Percentiles rank a stretch among this genome's conserved stretches.
Conservation (phyloP, 2,888 invertebrate species). For the Volucella inanis region DNA sequence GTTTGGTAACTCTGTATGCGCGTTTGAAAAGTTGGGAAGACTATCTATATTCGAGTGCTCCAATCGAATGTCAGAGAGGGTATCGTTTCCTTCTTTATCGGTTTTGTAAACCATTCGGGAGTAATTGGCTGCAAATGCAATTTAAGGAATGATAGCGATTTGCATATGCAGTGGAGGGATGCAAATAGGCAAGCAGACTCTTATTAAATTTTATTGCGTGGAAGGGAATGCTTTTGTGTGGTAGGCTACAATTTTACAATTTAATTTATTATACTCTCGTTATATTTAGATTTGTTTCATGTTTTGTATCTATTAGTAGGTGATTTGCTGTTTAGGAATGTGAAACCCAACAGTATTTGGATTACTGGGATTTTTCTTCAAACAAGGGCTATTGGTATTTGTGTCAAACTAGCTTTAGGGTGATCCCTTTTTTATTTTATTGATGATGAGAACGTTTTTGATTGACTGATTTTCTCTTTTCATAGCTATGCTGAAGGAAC, state of each 20-base stretch:
- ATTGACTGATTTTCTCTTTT: no score
- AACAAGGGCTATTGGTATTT: no score
- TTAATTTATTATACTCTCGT: conserved; percentile 63
- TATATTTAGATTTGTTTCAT: conserved; percentile 44
- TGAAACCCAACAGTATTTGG: no score
- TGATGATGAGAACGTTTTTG: no score
- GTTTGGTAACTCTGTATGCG: conserved; percentile 2
- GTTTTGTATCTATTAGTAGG: conserved; percentile 30
- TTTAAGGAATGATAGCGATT: conserved; percentile 53
- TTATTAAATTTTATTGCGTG: conserved; percentile 58
- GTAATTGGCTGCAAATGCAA: conserved; percentile 71
- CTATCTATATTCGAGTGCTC: neutral
- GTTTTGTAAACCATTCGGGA: conserved; percentile 41
- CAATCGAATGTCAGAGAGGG: conserved; percentile 17
- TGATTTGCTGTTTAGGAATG: neutral
- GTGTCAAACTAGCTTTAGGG: no score
- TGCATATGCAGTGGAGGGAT: conserved; percentile 40
- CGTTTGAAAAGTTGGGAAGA: neutral
- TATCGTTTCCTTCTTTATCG: conserved; percentile 27
- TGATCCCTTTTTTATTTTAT: no score
- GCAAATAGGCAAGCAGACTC: conserved; percentile 19
- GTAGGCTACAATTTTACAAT: conserved; percentile 41
- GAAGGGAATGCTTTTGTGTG: conserved; percentile 37
- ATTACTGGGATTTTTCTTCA: no score
- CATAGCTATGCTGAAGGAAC: no score